Evolutionary conservation across 2,113 vertebrate genomes (phyloP).

Genomic region (Cisticola juncidis): DNA sequence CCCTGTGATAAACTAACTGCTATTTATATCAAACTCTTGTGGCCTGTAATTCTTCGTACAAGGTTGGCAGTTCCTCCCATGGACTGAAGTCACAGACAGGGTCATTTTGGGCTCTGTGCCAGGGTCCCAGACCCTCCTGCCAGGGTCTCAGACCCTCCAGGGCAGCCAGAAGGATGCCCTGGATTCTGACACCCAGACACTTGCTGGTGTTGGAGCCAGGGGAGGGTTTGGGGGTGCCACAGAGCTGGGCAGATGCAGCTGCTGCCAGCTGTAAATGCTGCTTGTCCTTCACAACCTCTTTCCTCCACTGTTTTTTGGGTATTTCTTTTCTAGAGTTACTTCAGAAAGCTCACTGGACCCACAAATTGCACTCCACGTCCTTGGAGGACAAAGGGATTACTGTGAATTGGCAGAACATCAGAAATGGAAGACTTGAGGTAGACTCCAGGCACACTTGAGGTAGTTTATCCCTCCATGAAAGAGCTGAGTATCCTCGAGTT

Average conservation of each 20-base stretch:
- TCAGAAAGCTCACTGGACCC: not conserved
- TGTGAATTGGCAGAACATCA: not conserved
- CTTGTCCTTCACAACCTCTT: not conserved
- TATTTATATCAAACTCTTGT: too few species aligned
- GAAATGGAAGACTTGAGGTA: not conserved
- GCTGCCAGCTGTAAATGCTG: not conserved
- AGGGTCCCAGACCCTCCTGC: too few species aligned
- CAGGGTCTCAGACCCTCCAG: too few species aligned
- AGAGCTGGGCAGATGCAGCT: not conserved
- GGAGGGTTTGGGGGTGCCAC: not conserved
- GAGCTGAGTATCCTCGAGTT: not conserved
- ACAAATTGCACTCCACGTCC: not conserved
- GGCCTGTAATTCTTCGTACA: too few species aligned
- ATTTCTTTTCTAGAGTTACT: not conserved
- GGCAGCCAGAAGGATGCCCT: too few species aligned
- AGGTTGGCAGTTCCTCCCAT: too few species aligned
- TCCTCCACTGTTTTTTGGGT: rapidly evolving
- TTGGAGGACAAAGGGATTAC: not conserved
- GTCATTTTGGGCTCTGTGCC: too few species aligned
- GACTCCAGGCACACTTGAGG: not conserved
- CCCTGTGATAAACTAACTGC: too few species aligned
- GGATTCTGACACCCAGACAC: not conserved
- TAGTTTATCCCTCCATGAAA: not conserved
- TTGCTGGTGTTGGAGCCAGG: not conserved
- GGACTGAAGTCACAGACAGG: too few species aligned